Evolutionary conservation across 2,113 vertebrate genomes (phyloP).

Genomic region (Athene cunicularia): DNA sequence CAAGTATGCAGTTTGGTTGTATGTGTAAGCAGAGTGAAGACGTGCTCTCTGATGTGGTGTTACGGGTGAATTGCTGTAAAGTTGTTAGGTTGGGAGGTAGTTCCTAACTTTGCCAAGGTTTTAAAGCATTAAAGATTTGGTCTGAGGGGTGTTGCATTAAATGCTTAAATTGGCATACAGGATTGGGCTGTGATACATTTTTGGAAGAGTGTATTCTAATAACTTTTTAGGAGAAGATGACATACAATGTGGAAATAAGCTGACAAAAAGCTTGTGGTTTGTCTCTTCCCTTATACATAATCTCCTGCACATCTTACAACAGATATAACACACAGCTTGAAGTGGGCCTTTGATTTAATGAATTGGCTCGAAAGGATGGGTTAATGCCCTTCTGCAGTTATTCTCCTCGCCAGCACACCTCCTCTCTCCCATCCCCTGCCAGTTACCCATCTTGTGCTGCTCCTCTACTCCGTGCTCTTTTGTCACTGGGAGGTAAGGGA

Average conservation of each 20-base stretch:
- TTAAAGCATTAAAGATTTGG: not conserved
- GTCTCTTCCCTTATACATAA: not conserved
- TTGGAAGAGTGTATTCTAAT: not conserved
- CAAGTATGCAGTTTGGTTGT: not conserved
- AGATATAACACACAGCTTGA: not conserved
- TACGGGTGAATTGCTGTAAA: not conserved
- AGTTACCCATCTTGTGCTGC: not conserved
- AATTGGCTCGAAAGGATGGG: not conserved
- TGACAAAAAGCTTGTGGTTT: not conserved
- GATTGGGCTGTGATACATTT: not conserved
- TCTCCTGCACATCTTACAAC: not conserved
- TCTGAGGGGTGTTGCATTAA: not conserved
- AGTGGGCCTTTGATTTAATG: not conserved
- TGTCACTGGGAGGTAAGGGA: not conserved
- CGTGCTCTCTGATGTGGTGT: not conserved
- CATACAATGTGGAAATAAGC: not conserved
- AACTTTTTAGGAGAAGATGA: not conserved
- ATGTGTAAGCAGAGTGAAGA: not conserved
- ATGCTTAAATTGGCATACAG: not conserved
- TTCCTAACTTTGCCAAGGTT: not conserved
- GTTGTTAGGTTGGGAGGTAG: not conserved
- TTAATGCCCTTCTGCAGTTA: not conserved
- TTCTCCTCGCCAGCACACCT: not conserved
- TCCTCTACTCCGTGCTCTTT: not conserved
- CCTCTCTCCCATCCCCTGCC: not conserved